These are phyloP conservation scores for Macropis europaea DNA, from an alignment of 2,888 invertebrate genomes.

Conservation along the genomic window DNA sequence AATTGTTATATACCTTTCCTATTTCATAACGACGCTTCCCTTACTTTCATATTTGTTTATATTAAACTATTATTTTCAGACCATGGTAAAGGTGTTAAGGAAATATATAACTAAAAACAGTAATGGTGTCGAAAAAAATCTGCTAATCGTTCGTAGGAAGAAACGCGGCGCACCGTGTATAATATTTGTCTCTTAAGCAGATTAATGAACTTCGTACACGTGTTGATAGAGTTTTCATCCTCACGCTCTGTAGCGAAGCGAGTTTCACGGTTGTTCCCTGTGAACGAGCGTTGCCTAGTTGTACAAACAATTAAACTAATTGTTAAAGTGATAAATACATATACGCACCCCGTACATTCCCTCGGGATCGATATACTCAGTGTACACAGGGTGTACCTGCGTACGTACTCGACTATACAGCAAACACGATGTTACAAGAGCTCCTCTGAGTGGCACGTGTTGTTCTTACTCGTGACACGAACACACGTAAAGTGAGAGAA, in stretches of 20 bases:
- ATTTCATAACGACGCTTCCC: too few species aligned
- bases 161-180: too few species aligned
- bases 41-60: too few species aligned
- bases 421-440: conserved; percentile 58
- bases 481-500: conserved; percentile 13
- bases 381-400: conserved; percentile 42
- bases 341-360: conserved; percentile 41
- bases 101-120: too few species aligned
- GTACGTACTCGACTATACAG: conserved; percentile 47
- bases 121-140: too few species aligned
- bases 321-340: conserved; percentile 65
- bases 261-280: conserved; percentile 3
- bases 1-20: too few species aligned
- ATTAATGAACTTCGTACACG: conserved; percentile 24
- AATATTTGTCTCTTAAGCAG: too few species aligned
- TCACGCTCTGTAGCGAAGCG: conserved; percentile 15
- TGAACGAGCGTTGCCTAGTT: conserved; percentile 50
- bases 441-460: conserved; percentile 56
- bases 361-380: conserved; percentile 52
- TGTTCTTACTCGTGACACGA: conserved; percentile 59
- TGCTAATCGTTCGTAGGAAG: too few species aligned
- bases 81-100: too few species aligned
- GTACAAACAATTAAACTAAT: conserved; percentile 70
- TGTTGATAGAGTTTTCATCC: conserved; percentile 31
- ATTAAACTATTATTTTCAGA: too few species aligned